A percentile compares a stretch with the other conserved stretches of the same genome.
Evolutionary conservation across 35 echinoderm and acorn worm species (phyloP).

Genomic region (Nesometra sesokonis): DNA sequence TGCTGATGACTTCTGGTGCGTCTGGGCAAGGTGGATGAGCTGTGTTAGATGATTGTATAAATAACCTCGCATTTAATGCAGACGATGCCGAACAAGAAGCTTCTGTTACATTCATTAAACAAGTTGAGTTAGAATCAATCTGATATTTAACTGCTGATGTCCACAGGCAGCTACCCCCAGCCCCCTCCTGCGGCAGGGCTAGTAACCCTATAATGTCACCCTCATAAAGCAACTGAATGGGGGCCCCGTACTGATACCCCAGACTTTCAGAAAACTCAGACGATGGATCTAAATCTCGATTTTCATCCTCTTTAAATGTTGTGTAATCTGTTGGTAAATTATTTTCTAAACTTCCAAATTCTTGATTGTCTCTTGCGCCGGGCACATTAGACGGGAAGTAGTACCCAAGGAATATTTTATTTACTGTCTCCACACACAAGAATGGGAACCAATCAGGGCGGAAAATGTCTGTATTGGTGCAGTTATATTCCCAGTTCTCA

Average conservation of each 20-base stretch:
- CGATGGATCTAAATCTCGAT: constrained; percentile 34
- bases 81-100: constrained; percentile 43
- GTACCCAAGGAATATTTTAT: constrained; percentile 61
- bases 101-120: constrained; percentile 18
- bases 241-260: constrained; percentile 58
- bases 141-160: constrained; percentile 67
- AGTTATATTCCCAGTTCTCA: constrained; percentile 30
- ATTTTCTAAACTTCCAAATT: background rate
- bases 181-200: constrained; percentile 33
- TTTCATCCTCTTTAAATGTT: constrained; percentile 55
- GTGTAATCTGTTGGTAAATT: constrained; percentile 1
- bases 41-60: constrained; percentile 29
- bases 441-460: constrained; percentile 65
- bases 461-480: constrained; percentile 40
- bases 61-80: constrained; percentile 54
- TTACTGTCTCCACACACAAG: constrained; percentile 71
- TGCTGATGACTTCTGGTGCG: constrained; percentile 34
- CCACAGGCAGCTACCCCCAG: constrained; percentile 43
- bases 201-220: constrained; percentile 37
- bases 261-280: background rate
- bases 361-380: constrained; percentile 21
- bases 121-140: constrained; percentile 32
- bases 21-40: constrained; percentile 67
- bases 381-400: constrained; percentile 39
- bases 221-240: constrained; percentile 47